A percentile compares a stretch with the other conserved stretches of the same genome.
phyloP scores from a whole-genome alignment of 2,113 vertebrate species.

The Crotalus tigris region DNA sequence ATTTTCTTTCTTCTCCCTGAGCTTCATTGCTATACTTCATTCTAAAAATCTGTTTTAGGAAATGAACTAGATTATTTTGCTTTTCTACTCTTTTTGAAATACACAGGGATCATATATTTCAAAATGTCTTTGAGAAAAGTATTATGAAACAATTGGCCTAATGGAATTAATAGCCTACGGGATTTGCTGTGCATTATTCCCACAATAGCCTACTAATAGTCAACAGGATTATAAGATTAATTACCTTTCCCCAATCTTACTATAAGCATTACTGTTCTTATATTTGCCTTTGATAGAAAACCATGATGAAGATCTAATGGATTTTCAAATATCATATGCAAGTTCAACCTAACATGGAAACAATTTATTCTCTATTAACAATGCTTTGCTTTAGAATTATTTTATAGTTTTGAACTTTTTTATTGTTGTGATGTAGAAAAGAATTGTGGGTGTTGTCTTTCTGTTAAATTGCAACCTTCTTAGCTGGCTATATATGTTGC shows the following conservation, averaged over 20 bases:
- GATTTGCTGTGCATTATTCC: not conserved
- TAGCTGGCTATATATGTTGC: too few relatives aligned
- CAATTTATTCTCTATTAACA: too few relatives aligned
- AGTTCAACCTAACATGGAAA: too few relatives aligned
- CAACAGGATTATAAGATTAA: not conserved
- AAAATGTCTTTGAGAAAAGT: slow-evolving; percentile 16
- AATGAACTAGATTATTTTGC: slow-evolving; percentile 16
- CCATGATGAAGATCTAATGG: not conserved
- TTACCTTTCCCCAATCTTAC: not conserved
- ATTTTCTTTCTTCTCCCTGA: not conserved
- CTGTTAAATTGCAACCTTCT: too few relatives aligned
- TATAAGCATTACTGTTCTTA: not conserved
- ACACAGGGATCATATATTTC: not conserved
- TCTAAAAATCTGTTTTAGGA: slow-evolving; percentile 18
- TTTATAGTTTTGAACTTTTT: too few relatives aligned
- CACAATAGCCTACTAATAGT: not conserved
- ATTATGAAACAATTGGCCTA: slow-evolving; percentile 17
- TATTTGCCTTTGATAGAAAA: not conserved
- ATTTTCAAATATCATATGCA: not conserved
- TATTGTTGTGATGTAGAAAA: too few relatives aligned
- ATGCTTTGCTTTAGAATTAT: too few relatives aligned
- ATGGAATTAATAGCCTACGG: not conserved
- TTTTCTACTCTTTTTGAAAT: slow-evolving; percentile 18
- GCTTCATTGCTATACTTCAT: not conserved
- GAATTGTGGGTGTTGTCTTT: too few relatives aligned